Base-by-base conservation (phyloP, 2,888 invertebrate species). In the Hoplodrina blanda region DNA sequence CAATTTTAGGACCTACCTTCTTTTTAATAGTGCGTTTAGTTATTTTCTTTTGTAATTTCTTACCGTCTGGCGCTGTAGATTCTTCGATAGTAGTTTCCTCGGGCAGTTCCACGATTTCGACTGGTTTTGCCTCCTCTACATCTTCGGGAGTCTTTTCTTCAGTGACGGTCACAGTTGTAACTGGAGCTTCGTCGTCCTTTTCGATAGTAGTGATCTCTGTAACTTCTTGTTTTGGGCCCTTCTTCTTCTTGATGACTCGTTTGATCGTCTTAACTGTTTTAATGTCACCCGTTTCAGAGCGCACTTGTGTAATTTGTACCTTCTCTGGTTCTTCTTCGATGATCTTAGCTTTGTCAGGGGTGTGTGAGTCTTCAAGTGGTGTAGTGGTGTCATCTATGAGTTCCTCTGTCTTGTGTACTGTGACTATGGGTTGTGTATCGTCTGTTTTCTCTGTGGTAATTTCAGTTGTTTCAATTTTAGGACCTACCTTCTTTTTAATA, bases 401-500 rank as follows among this genome's bases (percentile, higher is more conserved):
- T 88, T 68, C 75, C 52, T 68, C 75, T 53, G 69, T 67, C 60
- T 50, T 74, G 54, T 74, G 73, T 63, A 73, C 49, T 0, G 66
- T 53, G 3, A 66, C 5, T 0, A 66, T 66, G 3, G 73, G 73
- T 52, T 53, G 52, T 52, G 33, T 69, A 25, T 75, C 62, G 13
- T 75, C 76, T 44, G 52, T 46, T 30, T 78, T 69, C 64, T 75
- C 75, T 17, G 80, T 69, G 0, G 49, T 70, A n/a, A 82, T 78
- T 57, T 78, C 30, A 55, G 79, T 88, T 1, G 82, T 85, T 87
- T 84, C 70, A 69, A 89, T 71, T 81, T 85, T 72, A 87, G 89
- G 82, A n/a, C 88, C 77, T 93, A 75, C 92, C 93, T 69, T 94
- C 82, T 53, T 96, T 93, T 86, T 94, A 19, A 93, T 91, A 0